Evolutionary conservation across 1,140 invertebrate species (phyloP).

Genomic region (Drosophila pseudoananassae): DNA sequence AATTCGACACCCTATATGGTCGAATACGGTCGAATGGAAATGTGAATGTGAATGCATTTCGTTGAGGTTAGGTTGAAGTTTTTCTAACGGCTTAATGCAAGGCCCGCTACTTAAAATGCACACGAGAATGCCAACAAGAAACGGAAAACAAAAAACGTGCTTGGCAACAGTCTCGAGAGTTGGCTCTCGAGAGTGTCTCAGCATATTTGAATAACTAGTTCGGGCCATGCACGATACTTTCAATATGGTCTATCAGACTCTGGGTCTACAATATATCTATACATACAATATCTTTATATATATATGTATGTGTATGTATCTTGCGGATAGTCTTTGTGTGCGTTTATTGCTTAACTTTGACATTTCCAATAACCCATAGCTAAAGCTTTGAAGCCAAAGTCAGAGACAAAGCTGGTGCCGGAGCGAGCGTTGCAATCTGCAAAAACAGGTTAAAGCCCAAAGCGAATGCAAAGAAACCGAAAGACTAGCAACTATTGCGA

Average conservation of each 20-base stretch:
- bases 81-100: conserved; percentile 74
- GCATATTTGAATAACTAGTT: conserved; percentile 79
- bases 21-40: conserved; percentile 49
- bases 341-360: conserved; percentile 76
- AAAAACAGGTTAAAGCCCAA: conserved; percentile 76
- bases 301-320: not conserved
- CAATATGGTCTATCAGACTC: conserved; percentile 70
- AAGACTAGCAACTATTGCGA: conserved; percentile 58
- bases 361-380: conserved; percentile 57
- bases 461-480: conserved; percentile 60
- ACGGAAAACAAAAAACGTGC: conserved; percentile 75
- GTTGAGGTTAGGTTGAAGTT: conserved; percentile 65
- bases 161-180: conserved; percentile 60
- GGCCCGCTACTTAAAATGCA: conserved; percentile 71
- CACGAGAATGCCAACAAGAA: conserved; percentile 48
- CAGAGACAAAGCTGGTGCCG: conserved; percentile 1
- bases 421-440: conserved; percentile 66
- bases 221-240: conserved; percentile 70
- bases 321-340: too few relatives aligned
- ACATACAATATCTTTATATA: too few relatives aligned
- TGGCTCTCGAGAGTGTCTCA: conserved; percentile 26
- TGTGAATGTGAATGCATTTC: conserved; percentile 20
- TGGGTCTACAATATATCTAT: conserved; percentile 1
- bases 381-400: not conserved
- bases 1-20: conserved; percentile 63